phyloP scores from a whole-genome alignment of 92 coral and sea anemone genomes.

The Bergia puertoricense region DNA sequence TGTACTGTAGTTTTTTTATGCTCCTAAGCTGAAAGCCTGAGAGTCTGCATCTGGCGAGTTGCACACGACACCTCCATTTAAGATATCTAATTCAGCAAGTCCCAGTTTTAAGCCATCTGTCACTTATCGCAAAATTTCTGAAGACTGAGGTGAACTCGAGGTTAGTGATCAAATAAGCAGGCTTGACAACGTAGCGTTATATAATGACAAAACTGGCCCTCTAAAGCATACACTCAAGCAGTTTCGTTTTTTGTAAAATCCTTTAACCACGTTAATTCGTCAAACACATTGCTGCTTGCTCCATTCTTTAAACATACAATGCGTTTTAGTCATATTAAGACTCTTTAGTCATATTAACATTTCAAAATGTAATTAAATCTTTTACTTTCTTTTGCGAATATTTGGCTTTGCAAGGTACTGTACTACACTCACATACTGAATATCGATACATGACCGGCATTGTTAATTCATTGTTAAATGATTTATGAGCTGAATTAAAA shows the following conservation, averaged over 20 bases:
- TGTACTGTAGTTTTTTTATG: background rate
- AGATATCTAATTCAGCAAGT: background rate
- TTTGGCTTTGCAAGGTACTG: background rate
- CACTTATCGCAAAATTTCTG: background rate
- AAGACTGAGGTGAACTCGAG: background rate
- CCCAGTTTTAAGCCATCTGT: background rate
- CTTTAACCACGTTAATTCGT: background rate
- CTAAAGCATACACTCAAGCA: background rate
- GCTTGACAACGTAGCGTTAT: background rate
- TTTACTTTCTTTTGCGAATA: background rate
- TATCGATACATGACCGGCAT: background rate
- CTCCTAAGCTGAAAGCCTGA: background rate
- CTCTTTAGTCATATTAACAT: background rate
- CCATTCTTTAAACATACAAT: too few species aligned
- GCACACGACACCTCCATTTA: background rate
- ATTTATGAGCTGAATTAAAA: background rate
- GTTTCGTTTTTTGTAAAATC: background rate
- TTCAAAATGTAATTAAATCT: too few species aligned
- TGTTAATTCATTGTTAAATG: background rate
- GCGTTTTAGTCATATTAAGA: too few species aligned
- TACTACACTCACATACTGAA: background rate
- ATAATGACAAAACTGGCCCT: background rate
- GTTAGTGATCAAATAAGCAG: background rate
- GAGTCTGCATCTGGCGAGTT: background rate
- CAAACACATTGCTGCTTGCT: background rate